A percentile compares a stretch with the other conserved stretches of the same genome.
These are phyloP conservation scores for Pterocles orientalis DNA, from an alignment of 2,113 vertebrate species.

Conservation along the genomic window DNA sequence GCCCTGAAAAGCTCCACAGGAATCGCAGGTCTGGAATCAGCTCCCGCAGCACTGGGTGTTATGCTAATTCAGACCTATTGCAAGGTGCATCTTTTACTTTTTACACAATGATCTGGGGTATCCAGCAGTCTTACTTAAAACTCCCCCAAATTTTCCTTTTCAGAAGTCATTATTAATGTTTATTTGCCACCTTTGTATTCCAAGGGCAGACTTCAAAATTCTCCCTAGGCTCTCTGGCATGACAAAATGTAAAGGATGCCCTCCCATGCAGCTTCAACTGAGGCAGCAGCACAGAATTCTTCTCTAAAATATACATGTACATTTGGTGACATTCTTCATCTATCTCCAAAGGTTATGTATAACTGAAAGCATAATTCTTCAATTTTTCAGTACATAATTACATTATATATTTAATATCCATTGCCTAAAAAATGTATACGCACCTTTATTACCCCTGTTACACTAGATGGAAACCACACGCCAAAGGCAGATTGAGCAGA, in stretches of 20 bases:
- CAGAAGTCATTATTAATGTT: background rate
- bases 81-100: background rate
- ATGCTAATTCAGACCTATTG: background rate
- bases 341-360: background rate
- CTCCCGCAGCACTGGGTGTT: accelerated
- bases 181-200: background rate
- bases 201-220: background rate
- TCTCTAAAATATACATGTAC: background rate
- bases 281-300: background rate
- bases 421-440: background rate
- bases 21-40: background rate
- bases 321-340: background rate
- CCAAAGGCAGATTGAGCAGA: background rate
- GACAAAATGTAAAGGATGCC: background rate
- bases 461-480: background rate
- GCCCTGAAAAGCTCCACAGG: background rate
- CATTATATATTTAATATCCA: background rate
- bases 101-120: background rate
- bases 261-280: background rate
- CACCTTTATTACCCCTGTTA: background rate
- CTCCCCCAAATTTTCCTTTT: background rate
- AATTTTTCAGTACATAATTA: background rate
- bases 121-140: background rate
- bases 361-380: background rate
- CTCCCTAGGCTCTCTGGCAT: background rate